These are phyloP conservation scores for Prinia subflava DNA, from an alignment of 2,113 vertebrate species.

Conservation along the genomic window DNA sequence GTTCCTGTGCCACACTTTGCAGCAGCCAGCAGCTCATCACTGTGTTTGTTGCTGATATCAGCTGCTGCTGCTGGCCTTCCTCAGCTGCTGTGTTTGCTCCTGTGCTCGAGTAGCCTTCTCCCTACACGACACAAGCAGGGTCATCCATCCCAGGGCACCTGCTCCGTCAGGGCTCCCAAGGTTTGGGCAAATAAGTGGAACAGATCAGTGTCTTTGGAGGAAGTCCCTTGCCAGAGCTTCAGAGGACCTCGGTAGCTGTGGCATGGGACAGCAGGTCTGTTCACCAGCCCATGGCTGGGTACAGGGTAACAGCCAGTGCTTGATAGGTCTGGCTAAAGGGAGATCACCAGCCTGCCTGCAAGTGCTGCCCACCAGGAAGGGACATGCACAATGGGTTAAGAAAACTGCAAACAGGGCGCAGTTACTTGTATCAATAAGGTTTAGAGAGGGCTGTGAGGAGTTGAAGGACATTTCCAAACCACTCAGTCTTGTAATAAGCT, in stretches of 20 bases:
- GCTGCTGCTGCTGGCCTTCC: not conserved
- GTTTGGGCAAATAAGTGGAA: not conserved
- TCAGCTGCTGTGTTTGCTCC: not conserved
- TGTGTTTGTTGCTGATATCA: not conserved
- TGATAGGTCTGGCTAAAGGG: not conserved
- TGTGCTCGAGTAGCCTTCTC: not conserved
- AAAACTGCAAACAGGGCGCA: not conserved
- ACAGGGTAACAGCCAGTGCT: not conserved
- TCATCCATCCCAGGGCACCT: not conserved
- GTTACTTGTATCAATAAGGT: not conserved
- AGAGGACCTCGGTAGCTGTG: not conserved
- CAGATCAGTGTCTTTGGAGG: not conserved
- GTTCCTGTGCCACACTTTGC: not conserved
- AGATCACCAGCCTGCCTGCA: not conserved
- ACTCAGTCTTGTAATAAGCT: not conserved
- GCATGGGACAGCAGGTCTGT: not conserved
- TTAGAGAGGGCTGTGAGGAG: not conserved
- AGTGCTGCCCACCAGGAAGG: not conserved
- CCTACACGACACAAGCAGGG: rapidly evolving
- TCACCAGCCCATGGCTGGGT: not conserved
- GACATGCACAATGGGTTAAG: not conserved
- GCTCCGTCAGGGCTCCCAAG: not conserved
- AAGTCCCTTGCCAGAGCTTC: not conserved
- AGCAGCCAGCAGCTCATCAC: not conserved
- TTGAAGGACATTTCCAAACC: not conserved